Evolutionary conservation across 92 coral and sea anemone species (phyloP).

Genomic region (Bergia puertoricense): DNA sequence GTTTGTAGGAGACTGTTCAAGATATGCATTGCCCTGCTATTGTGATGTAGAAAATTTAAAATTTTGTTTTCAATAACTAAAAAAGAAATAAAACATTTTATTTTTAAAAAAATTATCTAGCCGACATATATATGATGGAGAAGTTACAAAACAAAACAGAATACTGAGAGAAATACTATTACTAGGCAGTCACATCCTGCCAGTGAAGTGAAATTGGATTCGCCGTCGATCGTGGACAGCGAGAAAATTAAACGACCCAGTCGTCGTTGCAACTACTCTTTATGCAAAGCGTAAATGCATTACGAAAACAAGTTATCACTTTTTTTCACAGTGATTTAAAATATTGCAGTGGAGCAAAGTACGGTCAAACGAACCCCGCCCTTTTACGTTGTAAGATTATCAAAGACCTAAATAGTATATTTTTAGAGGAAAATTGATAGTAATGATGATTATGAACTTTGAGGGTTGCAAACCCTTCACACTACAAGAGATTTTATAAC

Average conservation of each 20-base stretch:
- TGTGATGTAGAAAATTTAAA: background rate
- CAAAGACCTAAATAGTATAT: slow-evolving; percentile 37
- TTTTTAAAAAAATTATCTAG: background rate
- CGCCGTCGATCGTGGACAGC: background rate
- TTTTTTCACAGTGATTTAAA: slow-evolving; percentile 2
- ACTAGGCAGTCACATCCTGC: background rate
- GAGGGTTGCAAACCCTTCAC: slow-evolving; percentile 31
- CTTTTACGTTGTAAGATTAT: slow-evolving; percentile 40
- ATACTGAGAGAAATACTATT: background rate
- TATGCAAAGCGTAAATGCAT: background rate
- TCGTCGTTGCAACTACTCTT: slow-evolving; percentile 6
- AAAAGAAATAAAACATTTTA: background rate
- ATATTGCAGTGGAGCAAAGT: background rate
- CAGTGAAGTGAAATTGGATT: background rate
- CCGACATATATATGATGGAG: background rate
- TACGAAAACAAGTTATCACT: background rate
- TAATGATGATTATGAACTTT: slow-evolving; percentile 20
- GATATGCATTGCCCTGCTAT: background rate
- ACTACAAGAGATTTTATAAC: slow-evolving; percentile 53
- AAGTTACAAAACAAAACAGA: background rate
- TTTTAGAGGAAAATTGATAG: slow-evolving; percentile 47
- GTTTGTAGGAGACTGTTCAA: background rate
- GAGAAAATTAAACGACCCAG: background rate
- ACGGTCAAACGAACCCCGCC: slow-evolving; percentile 42
- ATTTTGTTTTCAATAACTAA: background rate